Evolutionary conservation across 2,888 invertebrate genomes (phyloP).

Genomic region (Epinotia ramella): DNA sequence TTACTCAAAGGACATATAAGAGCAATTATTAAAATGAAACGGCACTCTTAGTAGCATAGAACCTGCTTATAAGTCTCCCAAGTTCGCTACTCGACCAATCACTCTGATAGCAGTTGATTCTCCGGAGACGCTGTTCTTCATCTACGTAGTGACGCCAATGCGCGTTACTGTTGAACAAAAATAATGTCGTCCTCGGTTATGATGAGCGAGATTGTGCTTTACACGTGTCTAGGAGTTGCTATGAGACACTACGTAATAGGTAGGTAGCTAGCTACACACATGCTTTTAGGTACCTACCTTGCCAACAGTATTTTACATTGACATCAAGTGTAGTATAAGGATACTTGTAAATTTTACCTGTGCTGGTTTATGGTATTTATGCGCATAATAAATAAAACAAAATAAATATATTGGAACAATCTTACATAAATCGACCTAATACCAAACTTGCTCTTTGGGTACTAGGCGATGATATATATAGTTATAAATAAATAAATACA

Average conservation of each 20-base stretch:
- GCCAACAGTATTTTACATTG: no score
- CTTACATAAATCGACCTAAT: no score
- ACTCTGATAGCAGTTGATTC: slow-evolving; percentile 40
- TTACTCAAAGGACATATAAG: slow-evolving; percentile 37
- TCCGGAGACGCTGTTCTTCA: slow-evolving; percentile 40
- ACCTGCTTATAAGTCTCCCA: slow-evolving; percentile 30
- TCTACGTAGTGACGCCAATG: slow-evolving; percentile 27
- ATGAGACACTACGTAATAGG: not conserved
- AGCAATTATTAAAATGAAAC: slow-evolving; percentile 44
- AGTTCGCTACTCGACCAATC: slow-evolving; percentile 41
- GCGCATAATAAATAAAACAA: no score
- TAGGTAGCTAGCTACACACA: no score
- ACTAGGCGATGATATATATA: no score
- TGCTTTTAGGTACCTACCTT: no score
- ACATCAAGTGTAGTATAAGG: no score
- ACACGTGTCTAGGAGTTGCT: not conserved
- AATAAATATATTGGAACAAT: no score
- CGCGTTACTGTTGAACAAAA: slow-evolving; percentile 15
- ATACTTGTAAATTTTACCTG: no score
- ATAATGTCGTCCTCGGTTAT: slow-evolving; percentile 1
- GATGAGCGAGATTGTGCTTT: not conserved
- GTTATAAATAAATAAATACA: no score
- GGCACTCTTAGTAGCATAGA: slow-evolving; percentile 37
- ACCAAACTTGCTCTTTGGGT: no score
- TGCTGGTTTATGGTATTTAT: no score